phyloP scores from a whole-genome alignment of 2,888 invertebrate genomes.

The Meiosimyza platycephala region DNA sequence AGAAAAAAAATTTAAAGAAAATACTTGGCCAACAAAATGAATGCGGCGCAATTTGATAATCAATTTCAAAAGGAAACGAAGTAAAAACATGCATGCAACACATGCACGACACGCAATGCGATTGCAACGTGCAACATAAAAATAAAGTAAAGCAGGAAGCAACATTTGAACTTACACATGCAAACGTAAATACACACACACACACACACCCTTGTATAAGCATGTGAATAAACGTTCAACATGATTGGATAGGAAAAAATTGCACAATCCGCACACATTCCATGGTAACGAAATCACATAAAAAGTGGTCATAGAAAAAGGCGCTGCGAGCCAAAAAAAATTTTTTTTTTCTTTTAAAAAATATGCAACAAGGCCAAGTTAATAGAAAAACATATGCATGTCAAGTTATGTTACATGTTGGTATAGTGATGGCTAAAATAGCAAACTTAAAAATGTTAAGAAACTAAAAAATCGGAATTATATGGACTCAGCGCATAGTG shows the following conservation, averaged over 20 bases:
- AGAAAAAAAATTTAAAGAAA: too few relatives aligned
- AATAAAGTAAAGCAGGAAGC: neutral
- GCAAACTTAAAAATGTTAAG: too few relatives aligned
- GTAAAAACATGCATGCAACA: neutral
- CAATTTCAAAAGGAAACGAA: neutral
- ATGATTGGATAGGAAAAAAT: neutral
- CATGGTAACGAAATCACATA: neutral
- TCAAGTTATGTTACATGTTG: too few relatives aligned
- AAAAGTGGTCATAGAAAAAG: constrained; percentile 15
- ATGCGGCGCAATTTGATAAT: neutral
- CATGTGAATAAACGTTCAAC: neutral
- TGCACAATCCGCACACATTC: neutral
- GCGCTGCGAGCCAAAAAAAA: constrained; percentile 1
- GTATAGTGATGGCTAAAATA: too few relatives aligned
- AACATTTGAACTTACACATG: neutral
- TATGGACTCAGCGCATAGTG: too few relatives aligned
- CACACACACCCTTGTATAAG: neutral
- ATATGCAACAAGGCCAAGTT: neutral
- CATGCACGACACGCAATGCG: neutral
- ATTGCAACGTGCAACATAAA: too few relatives aligned
- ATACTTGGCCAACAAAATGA: neutral
- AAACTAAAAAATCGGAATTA: too few relatives aligned
- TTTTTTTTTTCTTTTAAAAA: too few relatives aligned
- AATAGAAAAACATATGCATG: neutral
- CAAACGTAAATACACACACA: constrained; percentile 8